These are phyloP conservation scores for Amyelois transitella DNA, from an alignment of 1,140 invertebrate species.

Conservation along the genomic window DNA sequence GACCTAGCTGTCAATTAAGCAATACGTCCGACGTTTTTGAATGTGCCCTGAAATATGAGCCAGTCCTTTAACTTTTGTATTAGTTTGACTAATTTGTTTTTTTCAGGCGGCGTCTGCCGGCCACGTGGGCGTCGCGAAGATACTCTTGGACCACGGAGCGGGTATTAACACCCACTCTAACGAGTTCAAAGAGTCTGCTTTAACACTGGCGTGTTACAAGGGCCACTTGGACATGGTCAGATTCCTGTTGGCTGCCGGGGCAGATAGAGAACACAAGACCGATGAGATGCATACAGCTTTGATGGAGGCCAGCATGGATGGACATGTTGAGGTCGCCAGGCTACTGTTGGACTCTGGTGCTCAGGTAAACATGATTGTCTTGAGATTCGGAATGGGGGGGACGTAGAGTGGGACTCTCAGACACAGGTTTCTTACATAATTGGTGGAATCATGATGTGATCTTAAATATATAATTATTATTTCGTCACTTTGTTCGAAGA, in stretches of 20 bases:
- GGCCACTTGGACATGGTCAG: constrained; percentile 98
- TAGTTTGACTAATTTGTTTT: background rate
- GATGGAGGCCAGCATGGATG: constrained; percentile 99
- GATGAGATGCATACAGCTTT: constrained; percentile 99
- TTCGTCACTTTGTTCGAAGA: too few species aligned
- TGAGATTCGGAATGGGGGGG: too few species aligned
- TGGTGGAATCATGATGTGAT: too few species aligned
- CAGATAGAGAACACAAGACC: constrained; percentile 97
- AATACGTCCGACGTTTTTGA: too few species aligned
- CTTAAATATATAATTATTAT: too few species aligned
- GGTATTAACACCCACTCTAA: constrained; percentile 99
- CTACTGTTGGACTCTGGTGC: constrained; percentile 96
- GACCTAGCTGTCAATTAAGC: too few species aligned
- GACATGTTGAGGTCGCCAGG: constrained; percentile 96
- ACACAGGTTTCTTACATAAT: too few species aligned
- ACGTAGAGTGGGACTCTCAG: too few species aligned
- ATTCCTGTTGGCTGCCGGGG: constrained; percentile 94
- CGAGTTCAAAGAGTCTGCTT: constrained; percentile 97
- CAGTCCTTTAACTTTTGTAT: too few species aligned
- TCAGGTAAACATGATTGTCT: too few species aligned
- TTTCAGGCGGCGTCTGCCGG: constrained; percentile 92
- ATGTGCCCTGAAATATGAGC: too few species aligned
- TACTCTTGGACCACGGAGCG: constrained; percentile 92
- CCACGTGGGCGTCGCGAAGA: constrained; percentile 95
- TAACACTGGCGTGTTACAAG: constrained; percentile 98